phyloP scores from a whole-genome alignment of 1,140 invertebrate species.

The Amyelois transitella region DNA sequence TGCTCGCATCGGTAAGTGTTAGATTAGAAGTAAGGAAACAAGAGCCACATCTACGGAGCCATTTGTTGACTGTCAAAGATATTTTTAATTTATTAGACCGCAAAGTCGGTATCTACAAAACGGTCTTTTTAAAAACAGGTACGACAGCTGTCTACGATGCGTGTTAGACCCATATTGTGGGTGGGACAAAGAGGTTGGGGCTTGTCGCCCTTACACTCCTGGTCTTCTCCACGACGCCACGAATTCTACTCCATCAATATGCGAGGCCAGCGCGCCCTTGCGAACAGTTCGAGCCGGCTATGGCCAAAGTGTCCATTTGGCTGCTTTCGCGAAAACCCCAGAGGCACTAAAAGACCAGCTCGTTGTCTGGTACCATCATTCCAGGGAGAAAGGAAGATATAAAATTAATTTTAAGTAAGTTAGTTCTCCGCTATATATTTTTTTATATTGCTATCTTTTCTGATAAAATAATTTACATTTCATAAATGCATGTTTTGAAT shows the following conservation, averaged over 20 bases:
- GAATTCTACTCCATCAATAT: constrained; percentile 81
- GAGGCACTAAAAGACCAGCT: constrained; percentile 78
- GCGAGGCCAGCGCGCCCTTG: constrained; percentile 80
- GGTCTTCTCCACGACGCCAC: constrained; percentile 82
- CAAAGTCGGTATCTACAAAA: no score
- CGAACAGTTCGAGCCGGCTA: constrained; percentile 83
- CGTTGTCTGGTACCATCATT: constrained; percentile 83
- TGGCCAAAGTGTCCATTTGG: constrained; percentile 85
- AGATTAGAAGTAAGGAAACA: no score
- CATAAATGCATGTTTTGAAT: no score
- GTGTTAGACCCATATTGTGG: constrained; percentile 89
- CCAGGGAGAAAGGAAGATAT: constrained; percentile 79
- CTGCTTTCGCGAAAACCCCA: constrained; percentile 82
- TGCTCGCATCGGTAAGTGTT: constrained; percentile 70
- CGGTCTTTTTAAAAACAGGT: constrained; percentile 52
- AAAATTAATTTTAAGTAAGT: constrained; percentile 70
- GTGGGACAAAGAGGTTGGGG: constrained; percentile 85
- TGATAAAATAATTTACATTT: no score
- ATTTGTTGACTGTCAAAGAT: no score
- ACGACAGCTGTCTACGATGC: constrained; percentile 86
- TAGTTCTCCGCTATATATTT: no score
- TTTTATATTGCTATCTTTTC: no score
- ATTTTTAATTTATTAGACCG: no score
- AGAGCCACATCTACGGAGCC: no score
- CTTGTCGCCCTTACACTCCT: constrained; percentile 82